Evolutionary conservation across 2,888 invertebrate genomes (phyloP).

Genomic region (Ptycholaimellus sp.): DNA sequence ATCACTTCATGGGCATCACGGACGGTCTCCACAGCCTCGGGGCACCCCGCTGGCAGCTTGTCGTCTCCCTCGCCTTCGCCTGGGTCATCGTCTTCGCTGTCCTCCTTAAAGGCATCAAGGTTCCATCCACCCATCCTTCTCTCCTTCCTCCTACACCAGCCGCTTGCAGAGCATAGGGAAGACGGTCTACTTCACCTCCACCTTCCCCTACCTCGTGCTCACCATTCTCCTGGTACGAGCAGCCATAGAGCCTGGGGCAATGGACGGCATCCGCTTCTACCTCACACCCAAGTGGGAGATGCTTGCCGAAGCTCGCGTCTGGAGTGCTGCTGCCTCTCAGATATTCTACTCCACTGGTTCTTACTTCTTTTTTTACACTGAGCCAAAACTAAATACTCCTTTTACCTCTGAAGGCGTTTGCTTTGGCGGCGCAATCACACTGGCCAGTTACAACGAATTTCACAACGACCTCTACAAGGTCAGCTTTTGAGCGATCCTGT

Average conservation of each 20-base stretch:
- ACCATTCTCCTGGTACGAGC: constrained; percentile 4
- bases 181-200: constrained; percentile 8
- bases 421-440: constrained; percentile 7
- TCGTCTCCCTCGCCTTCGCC: constrained; percentile 3
- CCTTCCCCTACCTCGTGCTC: constrained; percentile 8
- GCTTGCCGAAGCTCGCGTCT: constrained; percentile 10
- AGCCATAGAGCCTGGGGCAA: constrained; percentile 16
- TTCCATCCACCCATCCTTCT: too few relatives aligned
- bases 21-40: constrained; percentile 4
- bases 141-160: too few relatives aligned
- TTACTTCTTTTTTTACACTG: too few relatives aligned
- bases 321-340: constrained; percentile 19
- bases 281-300: constrained; percentile 17
- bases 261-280: constrained; percentile 17
- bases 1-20: constrained; percentile 3
- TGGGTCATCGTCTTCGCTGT: constrained; percentile 9
- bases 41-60: constrained; percentile 5
- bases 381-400: too few relatives aligned
- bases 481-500: neutral
- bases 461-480: constrained; percentile 4
- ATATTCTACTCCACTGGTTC: constrained; percentile 9
- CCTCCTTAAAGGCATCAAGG: constrained; percentile 5
- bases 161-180: constrained; percentile 8
- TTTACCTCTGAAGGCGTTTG: too few relatives aligned
- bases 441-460: constrained; percentile 7